Conservation (phyloP, 2,113 vertebrate genomes). For the Paedocypris sp. region DNA sequence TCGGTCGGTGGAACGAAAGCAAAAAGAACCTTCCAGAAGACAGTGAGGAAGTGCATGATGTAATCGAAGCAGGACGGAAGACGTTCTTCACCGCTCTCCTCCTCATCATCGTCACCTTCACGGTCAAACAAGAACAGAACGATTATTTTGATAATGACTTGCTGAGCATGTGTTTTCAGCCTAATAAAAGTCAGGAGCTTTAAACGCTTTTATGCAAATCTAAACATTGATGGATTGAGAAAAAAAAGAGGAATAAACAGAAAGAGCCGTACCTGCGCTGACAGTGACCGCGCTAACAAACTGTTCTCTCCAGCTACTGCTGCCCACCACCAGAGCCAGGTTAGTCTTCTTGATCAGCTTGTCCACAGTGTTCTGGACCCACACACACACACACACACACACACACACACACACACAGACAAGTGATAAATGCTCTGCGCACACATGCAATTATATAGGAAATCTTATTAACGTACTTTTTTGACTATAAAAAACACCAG, state of each 20-base stretch:
- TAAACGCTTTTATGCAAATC: no score
- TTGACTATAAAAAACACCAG: no score
- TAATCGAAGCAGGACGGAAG: conserved; percentile 76
- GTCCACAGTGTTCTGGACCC: conserved; percentile 66
- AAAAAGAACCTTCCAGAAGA: conserved; percentile 78
- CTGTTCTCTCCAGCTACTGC: conserved; percentile 77
- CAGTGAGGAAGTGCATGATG: conserved; percentile 79
- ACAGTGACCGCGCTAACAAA: conserved; percentile 72
- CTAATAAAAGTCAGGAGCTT: no score
- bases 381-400: conserved; percentile 33
- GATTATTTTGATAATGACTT: no score
- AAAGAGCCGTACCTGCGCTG: conserved; percentile 60
- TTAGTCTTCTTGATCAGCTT: conserved; percentile 78
- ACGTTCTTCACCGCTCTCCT: conserved; percentile 70
- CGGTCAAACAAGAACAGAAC: neutral
- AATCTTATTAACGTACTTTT: no score
- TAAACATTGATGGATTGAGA: no score
- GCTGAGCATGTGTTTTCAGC: no score
- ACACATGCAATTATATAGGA: no score
- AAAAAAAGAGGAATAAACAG: neutral
- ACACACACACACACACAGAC: conserved; percentile 10
- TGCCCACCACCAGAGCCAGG: conserved; percentile 71
- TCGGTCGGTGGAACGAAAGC: conserved; percentile 73
- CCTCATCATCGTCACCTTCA: conserved; percentile 69
- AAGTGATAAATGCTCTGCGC: conserved; percentile 2